Evolutionary conservation across 2,888 invertebrate genomes (phyloP).

Genomic region (Aquatica leii): DNA sequence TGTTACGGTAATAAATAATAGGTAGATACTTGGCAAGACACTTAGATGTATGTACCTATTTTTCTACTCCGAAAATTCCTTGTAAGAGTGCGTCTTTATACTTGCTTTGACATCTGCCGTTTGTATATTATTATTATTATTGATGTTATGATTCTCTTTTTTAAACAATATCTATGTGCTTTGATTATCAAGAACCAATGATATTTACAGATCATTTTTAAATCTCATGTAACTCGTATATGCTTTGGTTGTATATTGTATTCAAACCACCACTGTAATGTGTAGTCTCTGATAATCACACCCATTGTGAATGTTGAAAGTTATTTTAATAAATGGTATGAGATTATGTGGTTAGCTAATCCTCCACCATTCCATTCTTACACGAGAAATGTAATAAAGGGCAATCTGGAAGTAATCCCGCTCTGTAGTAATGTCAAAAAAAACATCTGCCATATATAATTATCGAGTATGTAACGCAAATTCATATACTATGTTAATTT

Average conservation of each 20-base stretch:
- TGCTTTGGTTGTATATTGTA: slow-evolving; percentile 33
- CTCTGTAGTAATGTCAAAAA: no score
- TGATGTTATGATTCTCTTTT: neutral
- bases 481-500: no score
- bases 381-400: no score
- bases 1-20: slow-evolving; percentile 19
- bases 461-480: no score
- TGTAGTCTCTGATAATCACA: slow-evolving; percentile 39
- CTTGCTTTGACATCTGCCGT: slow-evolving; percentile 14
- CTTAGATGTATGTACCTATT: slow-evolving; percentile 35
- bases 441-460: no score
- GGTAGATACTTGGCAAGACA: slow-evolving; percentile 10
- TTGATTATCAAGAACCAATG: neutral
- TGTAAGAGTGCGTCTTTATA: slow-evolving; percentile 9
- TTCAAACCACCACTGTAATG: slow-evolving; percentile 26
- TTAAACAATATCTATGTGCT: neutral
- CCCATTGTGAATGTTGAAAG: slow-evolving; percentile 46
- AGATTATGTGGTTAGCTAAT: no score
- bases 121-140: slow-evolving; percentile 3
- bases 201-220: slow-evolving; percentile 1
- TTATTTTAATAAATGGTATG: slow-evolving; percentile 48
- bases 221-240: slow-evolving; percentile 21
- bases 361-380: no score
- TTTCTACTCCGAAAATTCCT: slow-evolving; percentile 28
- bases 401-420: no score